Evolutionary conservation across 2,888 invertebrate species (phyloP).

Genomic region (Cephonodes hylas): DNA sequence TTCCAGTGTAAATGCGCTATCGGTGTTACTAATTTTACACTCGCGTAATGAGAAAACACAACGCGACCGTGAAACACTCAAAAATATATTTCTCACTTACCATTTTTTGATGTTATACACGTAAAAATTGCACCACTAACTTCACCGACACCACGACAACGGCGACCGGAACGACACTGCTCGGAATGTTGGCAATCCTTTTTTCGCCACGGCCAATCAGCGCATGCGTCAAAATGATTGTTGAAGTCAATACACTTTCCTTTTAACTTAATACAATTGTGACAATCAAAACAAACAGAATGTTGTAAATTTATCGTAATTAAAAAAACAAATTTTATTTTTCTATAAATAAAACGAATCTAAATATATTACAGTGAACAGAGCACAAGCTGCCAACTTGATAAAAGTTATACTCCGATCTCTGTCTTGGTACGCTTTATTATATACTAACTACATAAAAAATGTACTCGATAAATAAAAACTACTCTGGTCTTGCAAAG

Average conservation of each 20-base stretch:
- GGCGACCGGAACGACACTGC: constrained; percentile 80
- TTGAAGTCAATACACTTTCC: constrained; percentile 52
- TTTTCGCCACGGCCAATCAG: constrained; percentile 67
- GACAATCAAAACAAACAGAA: neutral
- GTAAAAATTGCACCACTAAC: constrained; percentile 78
- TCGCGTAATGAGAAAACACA: constrained; percentile 48
- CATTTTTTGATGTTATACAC: constrained; percentile 80
- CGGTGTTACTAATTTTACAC: constrained; percentile 39
- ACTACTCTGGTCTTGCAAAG: constrained; percentile 36
- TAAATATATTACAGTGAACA: constrained; percentile 7
- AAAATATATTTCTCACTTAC: constrained; percentile 74
- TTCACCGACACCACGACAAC: constrained; percentile 78
- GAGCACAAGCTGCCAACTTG: constrained; percentile 52
- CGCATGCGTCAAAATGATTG: constrained; percentile 75
- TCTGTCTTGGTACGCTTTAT: constrained; percentile 39
- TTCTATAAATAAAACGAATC: neutral
- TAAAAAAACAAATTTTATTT: constrained; percentile 19
- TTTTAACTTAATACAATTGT: constrained; percentile 25
- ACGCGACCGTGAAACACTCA: constrained; percentile 56
- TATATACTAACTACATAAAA: constrained; percentile 30
- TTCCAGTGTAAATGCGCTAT: constrained; percentile 56
- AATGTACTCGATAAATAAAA: constrained; percentile 38
- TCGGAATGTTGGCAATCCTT: constrained; percentile 72
- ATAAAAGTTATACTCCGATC: constrained; percentile 43
- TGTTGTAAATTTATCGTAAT: constrained; percentile 2